Evolutionary conservation across 2,888 invertebrate species (phyloP).

Genomic region (Papilio demoleus): DNA sequence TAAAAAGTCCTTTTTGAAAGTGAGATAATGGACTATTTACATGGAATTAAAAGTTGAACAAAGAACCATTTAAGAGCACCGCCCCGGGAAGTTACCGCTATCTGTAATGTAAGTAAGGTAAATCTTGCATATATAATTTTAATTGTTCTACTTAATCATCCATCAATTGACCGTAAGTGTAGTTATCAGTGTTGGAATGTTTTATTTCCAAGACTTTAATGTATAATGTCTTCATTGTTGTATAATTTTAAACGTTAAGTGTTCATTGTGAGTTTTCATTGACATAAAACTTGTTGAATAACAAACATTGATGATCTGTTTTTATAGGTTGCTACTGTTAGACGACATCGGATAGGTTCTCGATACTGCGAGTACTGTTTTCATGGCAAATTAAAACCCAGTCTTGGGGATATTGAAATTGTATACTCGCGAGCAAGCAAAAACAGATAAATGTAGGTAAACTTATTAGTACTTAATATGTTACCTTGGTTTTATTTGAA

Average conservation of each 20-base stretch:
- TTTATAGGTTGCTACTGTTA: no score
- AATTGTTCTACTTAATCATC: slow-evolving; percentile 35
- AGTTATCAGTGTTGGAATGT: slow-evolving; percentile 29
- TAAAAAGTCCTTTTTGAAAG: no score
- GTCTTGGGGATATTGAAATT: no score
- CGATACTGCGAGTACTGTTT: no score
- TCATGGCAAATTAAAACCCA: no score
- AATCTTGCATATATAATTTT: slow-evolving; percentile 33
- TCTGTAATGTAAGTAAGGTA: slow-evolving; percentile 35
- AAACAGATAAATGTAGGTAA: no score
- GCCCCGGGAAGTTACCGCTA: slow-evolving; percentile 19
- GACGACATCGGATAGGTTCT: no score
- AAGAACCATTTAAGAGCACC: slow-evolving; percentile 22
- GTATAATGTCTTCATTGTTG: slow-evolving; percentile 35
- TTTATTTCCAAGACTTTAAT: slow-evolving; percentile 34
- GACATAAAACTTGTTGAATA: not conserved
- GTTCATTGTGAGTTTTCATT: not conserved
- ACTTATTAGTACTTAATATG: no score
- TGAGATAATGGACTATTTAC: slow-evolving; percentile 34
- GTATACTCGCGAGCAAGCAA: no score
- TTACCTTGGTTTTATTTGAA: slow-evolving; percentile 4
- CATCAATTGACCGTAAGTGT: slow-evolving; percentile 37
- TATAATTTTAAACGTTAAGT: not conserved
- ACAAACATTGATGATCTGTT: not conserved
- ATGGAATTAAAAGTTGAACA: slow-evolving; percentile 21